Evolutionary conservation across 2,113 vertebrate species (phyloP).

Genomic region (Prolemur simus): DNA sequence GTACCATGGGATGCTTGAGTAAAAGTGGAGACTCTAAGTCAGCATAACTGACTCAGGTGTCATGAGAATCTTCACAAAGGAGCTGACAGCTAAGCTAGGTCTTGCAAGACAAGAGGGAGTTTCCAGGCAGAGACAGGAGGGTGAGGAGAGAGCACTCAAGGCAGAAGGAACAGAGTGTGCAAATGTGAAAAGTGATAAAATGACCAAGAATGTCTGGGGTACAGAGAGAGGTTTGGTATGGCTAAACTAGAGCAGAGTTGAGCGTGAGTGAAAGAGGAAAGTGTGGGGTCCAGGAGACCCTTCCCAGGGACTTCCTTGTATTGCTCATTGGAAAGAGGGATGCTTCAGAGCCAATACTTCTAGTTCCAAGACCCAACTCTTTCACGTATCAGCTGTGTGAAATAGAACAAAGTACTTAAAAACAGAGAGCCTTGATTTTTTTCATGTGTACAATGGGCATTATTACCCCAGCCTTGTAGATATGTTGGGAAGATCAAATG

Average conservation of each 20-base stretch:
- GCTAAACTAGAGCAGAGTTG: not conserved
- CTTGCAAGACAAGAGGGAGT: not conserved
- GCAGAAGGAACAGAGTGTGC: not conserved
- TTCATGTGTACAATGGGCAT: not conserved
- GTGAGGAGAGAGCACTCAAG: not conserved
- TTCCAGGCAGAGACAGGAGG: not conserved
- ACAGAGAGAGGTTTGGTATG: rapidly evolving
- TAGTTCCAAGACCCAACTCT: not conserved
- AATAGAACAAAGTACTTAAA: not conserved
- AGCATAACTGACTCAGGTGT: not conserved
- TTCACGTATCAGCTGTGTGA: not conserved
- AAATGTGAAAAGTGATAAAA: not conserved
- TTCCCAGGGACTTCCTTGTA: too few relatives aligned
- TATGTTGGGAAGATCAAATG: not conserved
- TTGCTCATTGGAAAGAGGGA: not conserved
- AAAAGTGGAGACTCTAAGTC: not conserved
- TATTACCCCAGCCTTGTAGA: not conserved
- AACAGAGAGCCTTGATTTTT: not conserved
- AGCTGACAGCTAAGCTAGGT: not conserved
- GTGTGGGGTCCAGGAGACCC: not conserved
- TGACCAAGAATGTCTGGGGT: not conserved
- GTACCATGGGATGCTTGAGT: not conserved
- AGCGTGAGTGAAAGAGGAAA: not conserved
- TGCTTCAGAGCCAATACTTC: not conserved
- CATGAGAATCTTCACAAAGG: not conserved